Conservation (phyloP, 2,113 vertebrate genomes). For the Panthera leo region DNA sequence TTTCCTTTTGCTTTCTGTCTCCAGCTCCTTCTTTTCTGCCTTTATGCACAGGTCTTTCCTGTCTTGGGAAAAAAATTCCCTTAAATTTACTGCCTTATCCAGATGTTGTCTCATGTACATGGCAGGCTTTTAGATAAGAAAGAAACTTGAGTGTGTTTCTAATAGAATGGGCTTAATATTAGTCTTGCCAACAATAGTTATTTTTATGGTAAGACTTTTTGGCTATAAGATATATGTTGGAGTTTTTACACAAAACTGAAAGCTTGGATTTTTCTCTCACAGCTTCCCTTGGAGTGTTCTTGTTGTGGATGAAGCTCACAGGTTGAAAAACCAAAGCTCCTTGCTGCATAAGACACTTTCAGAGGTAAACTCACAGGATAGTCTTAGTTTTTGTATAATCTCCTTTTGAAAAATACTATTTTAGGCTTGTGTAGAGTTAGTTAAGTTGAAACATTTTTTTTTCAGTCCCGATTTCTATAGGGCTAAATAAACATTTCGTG, state of each 20-base stretch:
- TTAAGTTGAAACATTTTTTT: background rate
- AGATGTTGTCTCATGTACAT: background rate
- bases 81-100: background rate
- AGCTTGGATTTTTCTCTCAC: conserved; percentile 55
- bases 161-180: background rate
- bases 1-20: conserved; percentile 32
- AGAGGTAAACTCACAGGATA: conserved; percentile 84
- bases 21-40: background rate
- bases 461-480: background rate
- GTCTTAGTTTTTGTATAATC: background rate
- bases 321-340: conserved; percentile 94
- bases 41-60: background rate
- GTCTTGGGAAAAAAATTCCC: background rate
- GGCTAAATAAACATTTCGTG: background rate
- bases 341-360: conserved; percentile 89
- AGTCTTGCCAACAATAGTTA: background rate
- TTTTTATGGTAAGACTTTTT: background rate
- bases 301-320: conserved; percentile 96
- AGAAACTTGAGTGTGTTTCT: background rate
- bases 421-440: background rate
- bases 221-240: background rate
- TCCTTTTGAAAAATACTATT: background rate
- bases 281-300: conserved; percentile 86
- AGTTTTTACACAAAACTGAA: background rate
- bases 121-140: background rate